phyloP scores from a whole-genome alignment of 2,888 invertebrate genomes.

The Altica lythri region DNA sequence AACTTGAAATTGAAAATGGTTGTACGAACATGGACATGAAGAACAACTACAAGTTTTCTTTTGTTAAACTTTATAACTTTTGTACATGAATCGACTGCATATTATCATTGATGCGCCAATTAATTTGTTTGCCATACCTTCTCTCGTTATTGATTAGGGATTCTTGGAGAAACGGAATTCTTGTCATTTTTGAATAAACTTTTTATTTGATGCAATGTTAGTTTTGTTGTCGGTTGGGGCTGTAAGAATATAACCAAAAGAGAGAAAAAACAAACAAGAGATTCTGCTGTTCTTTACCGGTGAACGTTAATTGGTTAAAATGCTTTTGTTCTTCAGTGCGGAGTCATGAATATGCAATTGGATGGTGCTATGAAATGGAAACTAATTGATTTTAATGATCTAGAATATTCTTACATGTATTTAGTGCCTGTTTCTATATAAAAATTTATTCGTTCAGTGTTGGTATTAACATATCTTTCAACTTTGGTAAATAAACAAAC shows the following conservation, averaged over 20 bases:
- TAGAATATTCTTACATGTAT: too few species aligned
- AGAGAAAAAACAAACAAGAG: too few species aligned
- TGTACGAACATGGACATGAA: conserved; percentile 43
- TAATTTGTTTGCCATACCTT: conserved; percentile 44
- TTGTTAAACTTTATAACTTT: conserved; percentile 43
- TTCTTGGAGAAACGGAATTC: conserved; percentile 15
- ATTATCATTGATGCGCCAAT: conserved; percentile 43
- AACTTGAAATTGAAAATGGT: conserved; percentile 48
- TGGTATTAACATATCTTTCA: too few species aligned
- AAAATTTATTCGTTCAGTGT: too few species aligned
- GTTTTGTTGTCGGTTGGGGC: conserved; percentile 8
- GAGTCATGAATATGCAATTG: conserved; percentile 18
- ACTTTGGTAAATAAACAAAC: too few species aligned
- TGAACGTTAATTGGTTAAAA: conserved; percentile 22
- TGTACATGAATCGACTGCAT: conserved; percentile 45
- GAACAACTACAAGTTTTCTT: conserved; percentile 38
- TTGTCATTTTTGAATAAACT: conserved; percentile 22
- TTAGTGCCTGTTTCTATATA: too few species aligned
- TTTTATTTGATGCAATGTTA: conserved; percentile 19
- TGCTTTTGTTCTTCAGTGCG: conserved; percentile 7
- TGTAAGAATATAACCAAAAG: conserved; percentile 12
- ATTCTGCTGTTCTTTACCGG: conserved; percentile 17
- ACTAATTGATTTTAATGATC: conserved; percentile 11
- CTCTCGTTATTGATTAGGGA: conserved; percentile 23
- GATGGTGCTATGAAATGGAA: conserved; percentile 6